These are phyloP conservation scores for Meleagris gallopavo DNA, from an alignment of 2,113 vertebrate genomes.

Conservation along the genomic window DNA sequence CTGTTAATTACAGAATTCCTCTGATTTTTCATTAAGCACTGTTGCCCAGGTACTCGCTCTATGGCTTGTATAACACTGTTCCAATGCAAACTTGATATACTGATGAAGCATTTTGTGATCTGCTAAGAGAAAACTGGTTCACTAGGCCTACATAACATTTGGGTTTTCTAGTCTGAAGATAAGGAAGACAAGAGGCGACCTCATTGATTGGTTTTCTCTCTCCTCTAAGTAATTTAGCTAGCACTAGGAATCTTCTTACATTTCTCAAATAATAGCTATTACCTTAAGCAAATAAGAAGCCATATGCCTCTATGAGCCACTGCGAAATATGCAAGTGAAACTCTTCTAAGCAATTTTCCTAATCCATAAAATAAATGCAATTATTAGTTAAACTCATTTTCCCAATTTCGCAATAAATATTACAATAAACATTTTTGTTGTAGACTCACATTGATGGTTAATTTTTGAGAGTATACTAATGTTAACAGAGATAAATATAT, in stretches of 20 bases:
- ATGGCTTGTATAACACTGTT: background rate
- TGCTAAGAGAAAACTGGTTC: background rate
- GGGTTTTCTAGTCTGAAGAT: background rate
- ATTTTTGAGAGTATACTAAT: constrained; percentile 73
- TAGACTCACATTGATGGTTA: constrained; percentile 73
- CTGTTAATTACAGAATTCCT: background rate
- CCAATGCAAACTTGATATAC: background rate
- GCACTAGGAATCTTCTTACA: background rate
- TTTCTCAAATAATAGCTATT: background rate
- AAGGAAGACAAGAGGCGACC: background rate
- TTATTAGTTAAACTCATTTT: constrained; percentile 73
- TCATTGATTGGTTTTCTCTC: background rate
- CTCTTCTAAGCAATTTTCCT: constrained; percentile 65
- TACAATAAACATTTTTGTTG: constrained; percentile 72
- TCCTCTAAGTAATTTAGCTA: background rate
- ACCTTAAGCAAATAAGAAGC: constrained; percentile 4
- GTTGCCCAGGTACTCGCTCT: background rate
- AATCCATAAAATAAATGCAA: constrained; percentile 72
- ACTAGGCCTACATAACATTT: background rate
- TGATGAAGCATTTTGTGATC: background rate
- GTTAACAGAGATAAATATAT: constrained; percentile 77
- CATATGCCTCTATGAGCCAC: constrained; percentile 36
- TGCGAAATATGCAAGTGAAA: constrained; percentile 68
- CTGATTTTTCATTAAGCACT: background rate
- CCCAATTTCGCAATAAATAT: constrained; percentile 63